phyloP scores from a whole-genome alignment of 2,797 vertebrate species.

The Lacerta viridis region DNA sequence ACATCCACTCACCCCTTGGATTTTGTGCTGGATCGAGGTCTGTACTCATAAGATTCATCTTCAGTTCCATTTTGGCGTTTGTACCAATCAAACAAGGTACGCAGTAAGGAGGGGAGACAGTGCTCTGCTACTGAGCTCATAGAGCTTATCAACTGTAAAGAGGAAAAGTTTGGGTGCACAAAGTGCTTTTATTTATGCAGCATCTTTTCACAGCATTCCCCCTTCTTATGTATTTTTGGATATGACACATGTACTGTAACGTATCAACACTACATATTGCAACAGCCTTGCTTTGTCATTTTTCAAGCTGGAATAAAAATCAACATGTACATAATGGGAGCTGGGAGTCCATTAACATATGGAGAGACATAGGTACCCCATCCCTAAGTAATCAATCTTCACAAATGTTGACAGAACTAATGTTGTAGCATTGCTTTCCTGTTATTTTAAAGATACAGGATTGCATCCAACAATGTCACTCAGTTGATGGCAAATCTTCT shows the following conservation, averaged over 20 bases:
- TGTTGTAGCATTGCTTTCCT: background rate
- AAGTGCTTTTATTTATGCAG: background rate
- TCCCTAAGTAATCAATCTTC: background rate
- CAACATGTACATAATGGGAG: too few relatives aligned
- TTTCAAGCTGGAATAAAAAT: background rate
- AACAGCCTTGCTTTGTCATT: background rate
- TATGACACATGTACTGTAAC: background rate
- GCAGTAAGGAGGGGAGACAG: conserved; percentile 98
- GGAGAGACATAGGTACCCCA: too few relatives aligned
- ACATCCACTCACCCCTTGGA: conserved; percentile 91
- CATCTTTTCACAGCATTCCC: background rate
- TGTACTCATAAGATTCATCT: conserved; percentile 97
- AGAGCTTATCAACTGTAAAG: conserved; percentile 97
- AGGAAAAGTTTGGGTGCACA: background rate
- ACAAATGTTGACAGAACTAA: background rate
- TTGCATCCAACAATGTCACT: too few relatives aligned
- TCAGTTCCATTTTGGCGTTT: conserved; percentile 96
- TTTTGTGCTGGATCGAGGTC: conserved; percentile 97
- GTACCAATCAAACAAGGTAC: conserved; percentile 99
- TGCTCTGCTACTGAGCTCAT: conserved; percentile 99
- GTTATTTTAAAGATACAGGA: background rate
- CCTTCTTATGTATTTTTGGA: background rate
- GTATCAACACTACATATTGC: background rate
- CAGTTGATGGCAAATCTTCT: too few relatives aligned
- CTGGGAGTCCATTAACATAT: too few relatives aligned